Conservation (phyloP, 2,888 invertebrate species). For the Argyra leucocephala region DNA sequence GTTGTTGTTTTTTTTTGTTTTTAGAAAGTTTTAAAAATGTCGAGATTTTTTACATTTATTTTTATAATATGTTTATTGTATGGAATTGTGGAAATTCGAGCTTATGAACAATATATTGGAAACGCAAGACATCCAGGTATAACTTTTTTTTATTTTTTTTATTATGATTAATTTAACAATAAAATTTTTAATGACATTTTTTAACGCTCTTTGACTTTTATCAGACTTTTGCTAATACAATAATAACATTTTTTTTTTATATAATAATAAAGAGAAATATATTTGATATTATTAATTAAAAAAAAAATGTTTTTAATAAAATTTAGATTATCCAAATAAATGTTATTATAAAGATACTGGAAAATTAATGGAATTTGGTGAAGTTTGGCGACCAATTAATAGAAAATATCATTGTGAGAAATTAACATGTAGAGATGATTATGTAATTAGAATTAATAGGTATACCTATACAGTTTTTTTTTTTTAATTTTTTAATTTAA, state of each 20-base stretch:
- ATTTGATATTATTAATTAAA: not conserved
- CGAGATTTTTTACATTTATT: too few species aligned
- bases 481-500: not conserved
- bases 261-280: too few species aligned
- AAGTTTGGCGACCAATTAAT: conserved; percentile 10
- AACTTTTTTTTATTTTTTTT: too few species aligned
- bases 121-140: conserved; percentile 7
- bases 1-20: too few species aligned
- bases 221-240: too few species aligned
- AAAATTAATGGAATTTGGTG: conserved; percentile 12
- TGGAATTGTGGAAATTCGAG: not conserved
- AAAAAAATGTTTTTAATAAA: not conserved
- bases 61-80: too few species aligned
- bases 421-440: conserved; percentile 18
- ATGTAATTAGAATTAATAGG: conserved; percentile 16
- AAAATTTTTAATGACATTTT: too few species aligned
- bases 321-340: conserved; percentile 14
- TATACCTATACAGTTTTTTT: conserved; percentile 5
- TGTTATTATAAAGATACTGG: conserved; percentile 12
- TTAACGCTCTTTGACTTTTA: too few species aligned
- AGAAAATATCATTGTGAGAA: conserved; percentile 13
- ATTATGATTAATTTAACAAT: too few species aligned
- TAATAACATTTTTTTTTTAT: not conserved
- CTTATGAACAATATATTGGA: conserved; percentile 10
- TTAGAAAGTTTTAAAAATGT: too few species aligned